A percentile compares a stretch with the other conserved stretches of the same genome.
Conservation (phyloP, 2,113 vertebrate species). For the Paramormyrops kingsleyae region DNA sequence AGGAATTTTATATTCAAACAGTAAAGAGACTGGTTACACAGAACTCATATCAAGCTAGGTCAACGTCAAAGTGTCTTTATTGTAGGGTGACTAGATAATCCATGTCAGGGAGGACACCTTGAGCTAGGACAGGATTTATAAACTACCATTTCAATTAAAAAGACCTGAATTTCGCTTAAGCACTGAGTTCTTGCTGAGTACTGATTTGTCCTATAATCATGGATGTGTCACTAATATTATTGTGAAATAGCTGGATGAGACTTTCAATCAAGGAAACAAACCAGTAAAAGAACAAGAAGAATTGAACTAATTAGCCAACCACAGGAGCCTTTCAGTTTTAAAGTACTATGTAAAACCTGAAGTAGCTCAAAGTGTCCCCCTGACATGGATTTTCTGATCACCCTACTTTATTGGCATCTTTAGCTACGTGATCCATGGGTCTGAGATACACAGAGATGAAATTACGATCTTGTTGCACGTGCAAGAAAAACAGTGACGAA, state of each 20-base stretch:
- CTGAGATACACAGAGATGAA: neutral
- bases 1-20: neutral
- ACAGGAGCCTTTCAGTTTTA: neutral
- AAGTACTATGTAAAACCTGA: neutral
- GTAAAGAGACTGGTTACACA: neutral
- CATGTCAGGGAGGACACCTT: neutral
- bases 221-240: neutral
- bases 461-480: neutral
- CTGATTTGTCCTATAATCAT: neutral
- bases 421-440: neutral
- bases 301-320: neutral
- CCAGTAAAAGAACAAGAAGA: neutral
- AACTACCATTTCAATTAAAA: neutral
- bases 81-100: neutral
- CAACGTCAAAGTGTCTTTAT: neutral
- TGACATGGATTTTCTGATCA: neutral
- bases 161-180: neutral
- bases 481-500: neutral
- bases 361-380: neutral
- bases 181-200: neutral
- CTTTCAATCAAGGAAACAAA: neutral
- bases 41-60: neutral
- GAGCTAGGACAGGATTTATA: neutral
- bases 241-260: neutral
- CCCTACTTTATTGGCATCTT: neutral